Evolutionary conservation across 2,888 invertebrate genomes (phyloP).

Genomic region (Adineta ricciae): DNA sequence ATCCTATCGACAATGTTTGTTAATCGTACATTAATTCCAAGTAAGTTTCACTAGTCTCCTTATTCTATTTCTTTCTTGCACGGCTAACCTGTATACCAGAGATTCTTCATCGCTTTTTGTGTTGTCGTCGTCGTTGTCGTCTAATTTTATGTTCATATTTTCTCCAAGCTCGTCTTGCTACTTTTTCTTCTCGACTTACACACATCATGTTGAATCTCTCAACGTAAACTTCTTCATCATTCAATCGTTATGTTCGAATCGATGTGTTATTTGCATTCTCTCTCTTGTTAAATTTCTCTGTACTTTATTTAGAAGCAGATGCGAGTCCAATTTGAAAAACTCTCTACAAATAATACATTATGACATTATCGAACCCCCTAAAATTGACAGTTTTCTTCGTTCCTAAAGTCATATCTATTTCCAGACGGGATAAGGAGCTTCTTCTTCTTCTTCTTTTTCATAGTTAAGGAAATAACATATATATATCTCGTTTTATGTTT

Average conservation of each 20-base stretch:
- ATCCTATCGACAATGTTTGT: slow-evolving; percentile 99
- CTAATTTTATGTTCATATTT: neutral
- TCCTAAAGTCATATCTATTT: neutral
- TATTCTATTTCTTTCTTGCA: neutral
- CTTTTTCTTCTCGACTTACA: neutral
- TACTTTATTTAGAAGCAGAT: neutral
- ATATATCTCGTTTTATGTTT: neutral
- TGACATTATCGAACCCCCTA: neutral
- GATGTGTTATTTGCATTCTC: neutral
- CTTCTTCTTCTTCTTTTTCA: neutral
- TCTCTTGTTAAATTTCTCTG: neutral
- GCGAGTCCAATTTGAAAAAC: neutral
- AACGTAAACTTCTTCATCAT: neutral
- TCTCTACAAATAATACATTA: neutral
- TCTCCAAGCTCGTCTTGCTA: neutral
- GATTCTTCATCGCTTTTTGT: neutral
- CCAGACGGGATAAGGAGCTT: neutral
- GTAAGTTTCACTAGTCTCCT: neutral
- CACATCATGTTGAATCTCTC: neutral
- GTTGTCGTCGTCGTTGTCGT: neutral
- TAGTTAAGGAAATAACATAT: neutral
- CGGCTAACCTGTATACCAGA: neutral
- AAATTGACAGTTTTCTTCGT: neutral
- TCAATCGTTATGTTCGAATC: neutral
- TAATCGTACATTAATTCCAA: slow-evolving; percentile 58